Conservation (phyloP, 2,113 vertebrate species). For the Taxidea taxus region DNA sequence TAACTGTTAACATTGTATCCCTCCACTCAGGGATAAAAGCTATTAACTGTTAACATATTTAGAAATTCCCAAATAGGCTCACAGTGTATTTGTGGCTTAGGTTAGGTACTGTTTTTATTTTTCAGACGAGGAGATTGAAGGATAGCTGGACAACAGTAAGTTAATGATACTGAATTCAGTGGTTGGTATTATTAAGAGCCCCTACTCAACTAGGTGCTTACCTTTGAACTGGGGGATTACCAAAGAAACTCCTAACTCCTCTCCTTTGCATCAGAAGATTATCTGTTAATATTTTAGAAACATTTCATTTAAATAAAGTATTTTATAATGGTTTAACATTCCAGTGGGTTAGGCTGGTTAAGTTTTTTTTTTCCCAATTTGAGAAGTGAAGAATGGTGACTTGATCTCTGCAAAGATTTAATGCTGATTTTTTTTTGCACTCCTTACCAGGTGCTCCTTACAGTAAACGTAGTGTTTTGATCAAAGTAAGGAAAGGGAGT, state of each 20-base stretch:
- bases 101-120: not conserved
- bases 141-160: not conserved
- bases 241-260: not conserved
- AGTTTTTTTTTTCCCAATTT: conserved; percentile 10
- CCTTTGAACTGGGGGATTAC: not conserved
- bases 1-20: not conserved
- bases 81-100: not conserved
- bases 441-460: not conserved
- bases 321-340: conserved; percentile 17
- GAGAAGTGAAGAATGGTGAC: not conserved
- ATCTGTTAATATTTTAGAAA: not conserved
- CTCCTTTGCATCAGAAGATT: not conserved
- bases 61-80: not conserved
- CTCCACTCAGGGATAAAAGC: not conserved
- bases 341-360: not conserved
- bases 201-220: not conserved
- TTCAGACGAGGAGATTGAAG: not conserved
- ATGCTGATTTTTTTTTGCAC: not conserved
- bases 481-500: not conserved
- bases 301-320: not conserved
- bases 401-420: not conserved
- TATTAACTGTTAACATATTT: not conserved
- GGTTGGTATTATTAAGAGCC: not conserved
- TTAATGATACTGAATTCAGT: not conserved
- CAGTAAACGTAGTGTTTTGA: not conserved